phyloP scores from a whole-genome alignment of 2,888 invertebrate genomes.

The Apodemia mormo region DNA sequence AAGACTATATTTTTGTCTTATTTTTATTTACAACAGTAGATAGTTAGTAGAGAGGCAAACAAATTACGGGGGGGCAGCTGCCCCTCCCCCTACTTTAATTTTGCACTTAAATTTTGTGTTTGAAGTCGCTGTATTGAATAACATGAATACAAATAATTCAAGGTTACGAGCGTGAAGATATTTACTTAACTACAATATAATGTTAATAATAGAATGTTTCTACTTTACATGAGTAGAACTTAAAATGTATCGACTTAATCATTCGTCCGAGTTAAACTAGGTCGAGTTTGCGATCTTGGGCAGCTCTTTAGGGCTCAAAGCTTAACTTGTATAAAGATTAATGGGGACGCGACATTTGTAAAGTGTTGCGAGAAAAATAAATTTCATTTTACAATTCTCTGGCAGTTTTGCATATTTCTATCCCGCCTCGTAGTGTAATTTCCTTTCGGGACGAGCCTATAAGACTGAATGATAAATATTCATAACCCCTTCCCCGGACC shows the following conservation, averaged over 20 bases:
- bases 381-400: conserved; percentile 32
- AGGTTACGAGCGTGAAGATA: too few species aligned
- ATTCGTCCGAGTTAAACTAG: conserved; percentile 4
- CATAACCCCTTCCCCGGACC: conserved; percentile 41
- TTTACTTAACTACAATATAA: too few species aligned
- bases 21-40: too few species aligned
- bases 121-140: too few species aligned
- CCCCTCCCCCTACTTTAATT: too few species aligned
- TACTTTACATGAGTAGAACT: conserved; percentile 15
- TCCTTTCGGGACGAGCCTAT: conserved; percentile 35
- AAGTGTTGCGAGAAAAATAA: conserved; percentile 26
- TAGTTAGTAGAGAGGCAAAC: too few species aligned
- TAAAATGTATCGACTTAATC: conserved; percentile 11
- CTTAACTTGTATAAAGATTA: conserved; percentile 21
- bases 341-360: conserved; percentile 18
- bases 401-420: conserved; percentile 36
- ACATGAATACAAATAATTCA: too few species aligned
- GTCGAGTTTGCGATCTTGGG: conserved; percentile 7
- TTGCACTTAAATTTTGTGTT: too few species aligned
- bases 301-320: conserved; percentile 16
- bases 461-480: conserved; percentile 44
- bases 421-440: conserved; percentile 29
- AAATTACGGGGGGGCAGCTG: too few species aligned
- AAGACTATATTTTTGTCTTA: too few species aligned
- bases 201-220: too few species aligned